Conservation (phyloP, 2,113 vertebrate genomes). For the Girardinichthys multiradiatus region DNA sequence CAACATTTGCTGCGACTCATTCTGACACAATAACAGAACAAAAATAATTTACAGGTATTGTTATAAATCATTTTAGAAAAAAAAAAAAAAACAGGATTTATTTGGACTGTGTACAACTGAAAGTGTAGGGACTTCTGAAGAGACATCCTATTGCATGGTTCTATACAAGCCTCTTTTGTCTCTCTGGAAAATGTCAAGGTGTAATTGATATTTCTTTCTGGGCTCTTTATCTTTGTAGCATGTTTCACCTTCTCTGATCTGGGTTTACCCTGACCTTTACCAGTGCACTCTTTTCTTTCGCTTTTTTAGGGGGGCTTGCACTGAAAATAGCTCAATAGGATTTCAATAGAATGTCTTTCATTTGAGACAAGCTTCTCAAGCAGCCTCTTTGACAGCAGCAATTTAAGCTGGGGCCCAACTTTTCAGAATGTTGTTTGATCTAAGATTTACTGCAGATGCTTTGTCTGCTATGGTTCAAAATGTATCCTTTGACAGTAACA, state of each 20-base stretch:
- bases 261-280: constrained; percentile 76
- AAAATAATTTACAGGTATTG: too few species aligned
- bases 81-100: background rate
- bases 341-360: constrained; percentile 75
- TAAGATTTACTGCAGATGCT: constrained; percentile 61
- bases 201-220: constrained; percentile 80
- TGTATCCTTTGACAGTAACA: constrained; percentile 17
- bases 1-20: too few species aligned
- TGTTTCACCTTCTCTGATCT: constrained; percentile 78
- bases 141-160: constrained; percentile 26
- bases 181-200: constrained; percentile 80
- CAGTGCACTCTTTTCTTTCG: constrained; percentile 62
- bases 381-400: constrained; percentile 64
- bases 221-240: constrained; percentile 72
- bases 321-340: constrained; percentile 76
- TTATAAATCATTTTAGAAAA: too few species aligned
- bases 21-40: too few species aligned
- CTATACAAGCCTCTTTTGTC: constrained; percentile 69
- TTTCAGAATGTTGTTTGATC: constrained; percentile 72
- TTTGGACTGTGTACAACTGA: background rate
- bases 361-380: constrained; percentile 74
- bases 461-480: constrained; percentile 56
- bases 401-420: constrained; percentile 71
- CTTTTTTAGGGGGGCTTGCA: constrained; percentile 40
- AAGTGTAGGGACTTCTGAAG: constrained; percentile 31